phyloP scores from a whole-genome alignment of 1,140 invertebrate genomes.

The Diabrotica virgifera region DNA sequence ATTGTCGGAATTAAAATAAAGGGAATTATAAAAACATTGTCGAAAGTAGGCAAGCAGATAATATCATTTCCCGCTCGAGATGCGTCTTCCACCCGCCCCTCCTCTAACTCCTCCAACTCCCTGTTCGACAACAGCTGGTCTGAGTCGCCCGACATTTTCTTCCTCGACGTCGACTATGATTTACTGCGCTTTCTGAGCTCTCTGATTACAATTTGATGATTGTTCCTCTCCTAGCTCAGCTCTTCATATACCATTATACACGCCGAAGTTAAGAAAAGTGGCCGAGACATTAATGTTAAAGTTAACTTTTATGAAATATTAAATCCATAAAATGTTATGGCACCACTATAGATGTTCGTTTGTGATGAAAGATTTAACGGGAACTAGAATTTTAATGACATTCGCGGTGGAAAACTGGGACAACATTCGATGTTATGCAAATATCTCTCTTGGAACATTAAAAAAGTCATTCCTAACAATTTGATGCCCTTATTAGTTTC shows the following conservation, averaged over 20 bases:
- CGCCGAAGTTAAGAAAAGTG: conserved; percentile 40
- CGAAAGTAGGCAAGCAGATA: conserved; percentile 20
- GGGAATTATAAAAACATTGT: conserved; percentile 21
- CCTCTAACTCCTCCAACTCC: neutral
- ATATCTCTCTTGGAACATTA: no score
- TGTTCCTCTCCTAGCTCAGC: conserved; percentile 31
- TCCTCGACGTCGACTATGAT: conserved; percentile 28
- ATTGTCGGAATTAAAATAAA: conserved; percentile 6
- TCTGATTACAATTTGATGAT: conserved; percentile 47
- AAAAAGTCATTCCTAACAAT: no score
- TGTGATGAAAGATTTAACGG: conserved; percentile 5
- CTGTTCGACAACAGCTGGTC: conserved; percentile 12
- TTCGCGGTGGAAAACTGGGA: no score
- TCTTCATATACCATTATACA: conserved; percentile 34
- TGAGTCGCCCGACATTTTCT: conserved; percentile 6
- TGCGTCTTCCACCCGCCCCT: conserved; percentile 5
- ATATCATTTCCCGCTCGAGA: neutral
- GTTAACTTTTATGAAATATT: conserved; percentile 22
- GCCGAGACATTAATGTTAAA: conserved; percentile 36
- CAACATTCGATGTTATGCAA: no score
- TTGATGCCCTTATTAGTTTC: no score
- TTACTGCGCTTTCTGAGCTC: conserved; percentile 40
- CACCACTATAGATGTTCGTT: conserved; percentile 7
- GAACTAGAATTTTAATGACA: neutral
- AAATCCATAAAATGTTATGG: conserved; percentile 21